Base-by-base conservation (phyloP, 1,140 invertebrate genomes). In the Dendrolimus punctatus region DNA sequence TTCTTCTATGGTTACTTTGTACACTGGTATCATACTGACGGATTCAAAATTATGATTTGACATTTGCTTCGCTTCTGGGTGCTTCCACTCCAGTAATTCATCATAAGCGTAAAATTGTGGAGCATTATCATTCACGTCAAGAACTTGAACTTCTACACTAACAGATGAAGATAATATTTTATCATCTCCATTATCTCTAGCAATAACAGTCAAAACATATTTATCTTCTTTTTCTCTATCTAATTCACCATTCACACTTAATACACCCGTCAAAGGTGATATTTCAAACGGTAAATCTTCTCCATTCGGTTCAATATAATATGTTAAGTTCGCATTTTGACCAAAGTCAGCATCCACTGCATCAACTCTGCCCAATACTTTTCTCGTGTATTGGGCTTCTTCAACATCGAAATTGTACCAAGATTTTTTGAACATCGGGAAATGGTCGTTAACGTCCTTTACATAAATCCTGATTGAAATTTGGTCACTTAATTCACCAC, bases 371-470 rank as follows among this genome's bases (percentile, higher is more conserved):
- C 95, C 96, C 38, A 95, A 79, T 4, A 94, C 87, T 49, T 90
- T 89, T 39, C 91, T 89, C 5, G 91, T 88, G 72, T 94, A 93
- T 45, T 89, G 88, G 1, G 95, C 93, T 87, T 98, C 96, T 9
- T 92, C 87, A 0, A 96, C 88, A 59, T 95, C 92, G 69, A 96
- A 97, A 8, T 90, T 92, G 76, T 97, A 98, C 89, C 91, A 93
- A 2, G 92, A 89, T 66, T 94, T 92, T 58, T 91, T 92, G 62
- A 97, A 98, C 46, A 91, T 90, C 0, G 96, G 96, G 8, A 92
- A 90, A 73, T 96, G 95, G 71, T 97, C 93, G 71, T 98, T 98
- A 0, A 96, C 90, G 78, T 97, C 95, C 58, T 91, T 91, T 0
- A 97, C 75, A 9, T 84, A 89, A 43, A 92, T 83, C 50, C 92